These are phyloP conservation scores for Hylomyscus alleni DNA, from an alignment of 2,797 vertebrate genomes.

Conservation along the genomic window DNA sequence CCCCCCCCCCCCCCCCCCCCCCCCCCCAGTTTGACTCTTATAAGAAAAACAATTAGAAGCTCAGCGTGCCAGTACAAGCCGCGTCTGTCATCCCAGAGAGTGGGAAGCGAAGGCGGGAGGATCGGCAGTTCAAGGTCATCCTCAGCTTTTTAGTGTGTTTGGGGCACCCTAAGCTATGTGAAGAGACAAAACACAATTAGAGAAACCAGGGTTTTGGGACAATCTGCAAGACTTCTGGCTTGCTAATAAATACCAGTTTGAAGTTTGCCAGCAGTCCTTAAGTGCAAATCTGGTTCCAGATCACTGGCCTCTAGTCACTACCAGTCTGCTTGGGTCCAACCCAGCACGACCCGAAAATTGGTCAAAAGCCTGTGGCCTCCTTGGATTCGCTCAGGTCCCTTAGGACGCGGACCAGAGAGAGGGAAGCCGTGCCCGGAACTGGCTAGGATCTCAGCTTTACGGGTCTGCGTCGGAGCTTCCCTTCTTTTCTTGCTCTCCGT, in stretches of 20 bases:
- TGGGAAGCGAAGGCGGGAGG: neutral
- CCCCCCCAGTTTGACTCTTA: no score
- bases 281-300: neutral
- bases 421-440: neutral
- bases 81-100: no score
- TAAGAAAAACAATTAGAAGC: neutral
- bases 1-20: rapidly evolving
- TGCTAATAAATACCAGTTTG: no score
- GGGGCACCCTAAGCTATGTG: neutral
- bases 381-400: neutral
- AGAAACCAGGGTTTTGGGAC: neutral
- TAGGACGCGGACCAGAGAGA: no score
- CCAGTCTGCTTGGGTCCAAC: neutral
- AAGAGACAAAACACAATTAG: neutral
- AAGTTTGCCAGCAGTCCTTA: neutral
- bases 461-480: neutral
- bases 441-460: neutral
- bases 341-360: neutral
- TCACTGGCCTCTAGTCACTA: no score
- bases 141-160: no score
- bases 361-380: neutral
- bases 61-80: rapidly evolving
- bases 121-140: neutral
- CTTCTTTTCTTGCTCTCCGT: neutral
- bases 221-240: neutral